These are phyloP conservation scores for Crypturellus undulatus DNA, from an alignment of 2,113 vertebrate species.

Conservation along the genomic window DNA sequence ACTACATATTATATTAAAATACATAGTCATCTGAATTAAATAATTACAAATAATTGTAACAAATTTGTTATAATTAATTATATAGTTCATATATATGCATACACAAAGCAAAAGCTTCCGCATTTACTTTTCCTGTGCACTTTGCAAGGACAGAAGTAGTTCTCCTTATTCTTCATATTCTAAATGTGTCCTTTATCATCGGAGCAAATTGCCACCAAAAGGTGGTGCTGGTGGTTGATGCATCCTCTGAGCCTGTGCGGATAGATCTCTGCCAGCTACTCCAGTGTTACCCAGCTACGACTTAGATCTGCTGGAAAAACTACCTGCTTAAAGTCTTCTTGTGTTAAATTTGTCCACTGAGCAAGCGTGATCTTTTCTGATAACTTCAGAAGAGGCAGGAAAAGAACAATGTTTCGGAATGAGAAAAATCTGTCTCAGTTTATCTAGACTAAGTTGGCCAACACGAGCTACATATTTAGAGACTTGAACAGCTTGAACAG, in stretches of 20 bases:
- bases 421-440: too few relatives aligned
- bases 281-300: not conserved
- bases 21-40: too few relatives aligned
- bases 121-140: constrained; percentile 2
- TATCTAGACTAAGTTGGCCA: fast-evolving
- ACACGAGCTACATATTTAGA: not conserved
- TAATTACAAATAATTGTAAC: too few relatives aligned
- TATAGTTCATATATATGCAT: too few relatives aligned
- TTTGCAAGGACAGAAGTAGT: constrained; percentile 12
- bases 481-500: not conserved
- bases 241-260: not conserved
- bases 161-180: not conserved
- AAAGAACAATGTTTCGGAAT: not conserved
- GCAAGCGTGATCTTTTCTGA: not conserved
- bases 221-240: not conserved
- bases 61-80: too few relatives aligned
- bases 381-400: not conserved
- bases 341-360: too few relatives aligned
- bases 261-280: not conserved
- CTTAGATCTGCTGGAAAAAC: not conserved
- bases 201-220: constrained; percentile 12
- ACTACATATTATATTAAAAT: not conserved
- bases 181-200: not conserved
- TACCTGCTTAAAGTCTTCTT: not conserved
- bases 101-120: not conserved